Base-by-base conservation (phyloP, 2,113 vertebrate species). In the Rhinoptilus africanus region DNA sequence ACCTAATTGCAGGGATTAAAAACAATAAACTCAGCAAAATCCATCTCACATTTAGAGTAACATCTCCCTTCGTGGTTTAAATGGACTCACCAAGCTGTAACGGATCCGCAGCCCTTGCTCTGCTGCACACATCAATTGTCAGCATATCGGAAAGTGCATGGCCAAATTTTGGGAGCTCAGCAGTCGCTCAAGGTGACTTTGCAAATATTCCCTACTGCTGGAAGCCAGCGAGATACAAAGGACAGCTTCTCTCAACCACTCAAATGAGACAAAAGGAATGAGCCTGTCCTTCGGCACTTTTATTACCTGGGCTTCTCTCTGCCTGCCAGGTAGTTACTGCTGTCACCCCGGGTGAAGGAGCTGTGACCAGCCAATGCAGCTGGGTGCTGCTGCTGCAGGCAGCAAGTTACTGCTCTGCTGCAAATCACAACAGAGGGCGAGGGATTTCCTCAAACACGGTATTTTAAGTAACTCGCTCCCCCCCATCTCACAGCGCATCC, bases 181-280 rank as follows among this genome's bases (percentile, higher is more conserved):
- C 62, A 30, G 53, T 43, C 64, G 82, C 63, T 78, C 73, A 72
- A 94, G 93, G 93, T 94, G 77, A 91, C 89, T 90, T 88, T 88
- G 68, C 45, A 92, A 17, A 45, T 57, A 28, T 18, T 93, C 71
- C 45, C 53, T 39, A n/a, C 63, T 45, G n/a, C 81, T 92, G 0
- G 0, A 89, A 89, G 81, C 19, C 74, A 88, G 84, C 2, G 10
- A 82, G 63, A 92, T 60, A 39, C 8, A 0, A 63, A 87, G 77
- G 78, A 69, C 77, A 72, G 69, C 66, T 82, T 81, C 57, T 82
- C 62, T 87, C 37, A 91, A 35, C 43, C 41, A 26, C 74, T 85
- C 27, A 41, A 50, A 35, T 6, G 62, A 95, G 54, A 59, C 15
- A 57, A 37, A 92, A 82, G 50, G 53, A 85, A 69, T 1, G 51